Evolutionary conservation across 2,888 invertebrate species (phyloP).

Genomic region (Lasioglossum oenotherae): DNA sequence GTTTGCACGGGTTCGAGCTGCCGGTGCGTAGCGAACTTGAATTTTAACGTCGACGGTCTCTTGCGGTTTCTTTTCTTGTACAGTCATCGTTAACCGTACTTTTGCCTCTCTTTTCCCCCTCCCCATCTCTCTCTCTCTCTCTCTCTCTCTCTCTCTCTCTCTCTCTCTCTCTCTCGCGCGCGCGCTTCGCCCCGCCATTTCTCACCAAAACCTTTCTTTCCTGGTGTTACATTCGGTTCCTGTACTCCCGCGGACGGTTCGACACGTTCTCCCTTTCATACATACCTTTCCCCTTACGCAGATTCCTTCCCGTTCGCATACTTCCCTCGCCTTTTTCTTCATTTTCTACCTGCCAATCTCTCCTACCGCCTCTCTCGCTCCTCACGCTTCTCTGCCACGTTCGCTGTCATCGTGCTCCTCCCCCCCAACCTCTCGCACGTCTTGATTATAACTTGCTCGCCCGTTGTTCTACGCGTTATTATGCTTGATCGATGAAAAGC

Average conservation of each 20-base stretch:
- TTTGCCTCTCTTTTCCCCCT: constrained; percentile 24
- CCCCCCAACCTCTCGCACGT: constrained; percentile 20
- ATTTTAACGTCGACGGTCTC: constrained; percentile 56
- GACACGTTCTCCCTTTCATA: constrained; percentile 9
- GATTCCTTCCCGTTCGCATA: constrained; percentile 46
- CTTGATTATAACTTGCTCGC: constrained; percentile 16
- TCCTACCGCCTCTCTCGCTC: constrained; percentile 20
- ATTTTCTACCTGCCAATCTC: constrained; percentile 56
- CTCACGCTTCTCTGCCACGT: constrained; percentile 31
- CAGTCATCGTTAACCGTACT: constrained; percentile 64
- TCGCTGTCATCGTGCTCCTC: constrained; percentile 31
- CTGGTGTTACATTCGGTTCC: constrained; percentile 33
- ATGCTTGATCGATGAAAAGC: constrained; percentile 10
- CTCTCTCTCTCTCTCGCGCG: too few relatives aligned
- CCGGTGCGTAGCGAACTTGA: constrained; percentile 57
- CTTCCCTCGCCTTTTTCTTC: constrained; percentile 38
- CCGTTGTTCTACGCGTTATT: constrained; percentile 26
- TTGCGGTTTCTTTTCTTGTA: constrained; percentile 65
- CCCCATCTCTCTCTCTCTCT: neutral
- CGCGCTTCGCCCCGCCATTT: neutral
- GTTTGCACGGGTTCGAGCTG: constrained; percentile 57
- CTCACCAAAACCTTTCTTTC: constrained; percentile 40
- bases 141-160: neutral
- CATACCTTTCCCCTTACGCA: constrained; percentile 25
- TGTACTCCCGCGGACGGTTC: constrained; percentile 11